These are phyloP conservation scores for Epirrhoe alternata DNA, from an alignment of 2,888 invertebrate genomes.

Conservation along the genomic window DNA sequence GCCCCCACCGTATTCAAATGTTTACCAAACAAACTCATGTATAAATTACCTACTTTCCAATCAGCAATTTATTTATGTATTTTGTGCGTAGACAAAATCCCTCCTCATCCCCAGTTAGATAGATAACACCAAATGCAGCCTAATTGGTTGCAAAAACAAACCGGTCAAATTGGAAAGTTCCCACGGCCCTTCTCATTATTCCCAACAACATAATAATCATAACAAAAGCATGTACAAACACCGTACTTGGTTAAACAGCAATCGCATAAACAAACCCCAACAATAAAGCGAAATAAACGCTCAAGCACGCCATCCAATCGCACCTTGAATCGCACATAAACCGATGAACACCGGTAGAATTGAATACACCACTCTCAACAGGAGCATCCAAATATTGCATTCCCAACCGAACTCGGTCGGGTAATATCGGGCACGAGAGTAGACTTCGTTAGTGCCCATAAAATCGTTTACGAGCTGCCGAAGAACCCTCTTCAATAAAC, in stretches of 20 bases:
- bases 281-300: constrained; percentile 85
- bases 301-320: constrained; percentile 85
- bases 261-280: constrained; percentile 85
- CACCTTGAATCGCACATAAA: constrained; percentile 85
- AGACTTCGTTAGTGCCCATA: constrained; percentile 82
- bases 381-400: constrained; percentile 80
- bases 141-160: constrained; percentile 44
- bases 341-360: constrained; percentile 82
- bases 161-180: constrained; percentile 57
- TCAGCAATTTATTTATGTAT: constrained; percentile 35
- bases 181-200: constrained; percentile 73
- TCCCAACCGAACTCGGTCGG: constrained; percentile 79
- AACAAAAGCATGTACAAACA: constrained; percentile 82
- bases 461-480: constrained; percentile 85
- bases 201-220: constrained; percentile 82
- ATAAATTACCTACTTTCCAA: constrained; percentile 37
- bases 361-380: constrained; percentile 80
- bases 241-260: constrained; percentile 84
- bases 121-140: constrained; percentile 46
- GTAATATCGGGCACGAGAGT: constrained; percentile 80
- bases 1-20: constrained; percentile 51
- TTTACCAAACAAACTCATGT: constrained; percentile 45
- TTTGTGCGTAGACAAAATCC: neutral
- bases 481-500: constrained; percentile 85
- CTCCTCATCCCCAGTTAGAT: constrained; percentile 17